A percentile compares a stretch with the other conserved stretches of the same genome.
These are phyloP conservation scores for Mesorhabditis belari DNA, from an alignment of 2,888 invertebrate genomes.

Conservation along the genomic window DNA sequence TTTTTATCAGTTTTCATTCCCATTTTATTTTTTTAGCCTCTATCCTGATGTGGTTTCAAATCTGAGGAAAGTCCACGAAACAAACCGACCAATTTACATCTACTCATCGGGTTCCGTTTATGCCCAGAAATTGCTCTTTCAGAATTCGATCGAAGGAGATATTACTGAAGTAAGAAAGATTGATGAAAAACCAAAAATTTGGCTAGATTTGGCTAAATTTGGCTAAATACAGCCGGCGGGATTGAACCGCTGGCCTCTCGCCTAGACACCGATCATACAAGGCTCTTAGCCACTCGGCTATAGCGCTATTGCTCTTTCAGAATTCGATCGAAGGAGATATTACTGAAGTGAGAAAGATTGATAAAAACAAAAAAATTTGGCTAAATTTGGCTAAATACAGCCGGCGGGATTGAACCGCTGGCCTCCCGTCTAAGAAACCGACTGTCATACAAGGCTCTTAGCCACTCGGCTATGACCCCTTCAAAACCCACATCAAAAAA, in stretches of 20 bases:
- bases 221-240: too few relatives aligned
- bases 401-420: too few relatives aligned
- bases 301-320: constrained; percentile 74
- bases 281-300: too few relatives aligned
- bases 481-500: constrained; percentile 75
- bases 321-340: constrained; percentile 73
- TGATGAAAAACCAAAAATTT: too few relatives aligned
- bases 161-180: constrained; percentile 62
- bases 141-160: constrained; percentile 71
- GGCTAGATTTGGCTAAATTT: too few relatives aligned
- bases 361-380: too few relatives aligned
- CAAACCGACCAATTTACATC: constrained; percentile 70
- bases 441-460: constrained; percentile 13
- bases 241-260: too few relatives aligned
- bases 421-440: background rate
- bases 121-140: constrained; percentile 80
- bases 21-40: constrained; percentile 65
- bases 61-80: constrained; percentile 67
- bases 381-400: too few relatives aligned
- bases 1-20: constrained; percentile 8
- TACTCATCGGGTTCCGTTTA: constrained; percentile 87
- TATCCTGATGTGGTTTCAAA: constrained; percentile 76
- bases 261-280: too few relatives aligned
- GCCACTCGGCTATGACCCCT: constrained; percentile 69
- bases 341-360: constrained; percentile 59